Evolutionary conservation across 2,113 vertebrate species (phyloP).

Genomic region (Spizaetus ornatus): DNA sequence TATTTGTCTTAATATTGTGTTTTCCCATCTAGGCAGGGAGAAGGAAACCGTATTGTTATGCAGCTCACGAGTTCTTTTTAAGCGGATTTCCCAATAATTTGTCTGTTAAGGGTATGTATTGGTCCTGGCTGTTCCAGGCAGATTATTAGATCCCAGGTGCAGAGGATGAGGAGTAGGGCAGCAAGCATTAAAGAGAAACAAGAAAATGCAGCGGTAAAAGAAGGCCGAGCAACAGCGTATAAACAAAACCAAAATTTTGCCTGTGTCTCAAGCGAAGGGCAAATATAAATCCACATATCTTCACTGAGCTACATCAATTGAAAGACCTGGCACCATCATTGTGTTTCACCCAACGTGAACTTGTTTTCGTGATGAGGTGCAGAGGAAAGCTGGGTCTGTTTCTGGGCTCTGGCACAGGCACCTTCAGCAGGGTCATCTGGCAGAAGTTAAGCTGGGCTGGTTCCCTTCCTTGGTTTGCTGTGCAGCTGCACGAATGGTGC

Average conservation of each 20-base stretch:
- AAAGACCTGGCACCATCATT: background rate
- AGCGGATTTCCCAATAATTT: background rate
- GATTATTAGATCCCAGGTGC: background rate
- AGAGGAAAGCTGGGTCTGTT: background rate
- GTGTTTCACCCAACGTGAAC: background rate
- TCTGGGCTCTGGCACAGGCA: background rate
- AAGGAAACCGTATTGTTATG: background rate
- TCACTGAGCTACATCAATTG: background rate
- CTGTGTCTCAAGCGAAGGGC: background rate
- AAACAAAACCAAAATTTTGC: background rate
- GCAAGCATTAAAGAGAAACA: background rate
- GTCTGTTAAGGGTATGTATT: background rate
- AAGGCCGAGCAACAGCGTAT: background rate
- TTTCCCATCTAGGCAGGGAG: background rate
- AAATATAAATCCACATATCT: background rate
- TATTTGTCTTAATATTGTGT: background rate
- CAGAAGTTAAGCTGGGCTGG: background rate
- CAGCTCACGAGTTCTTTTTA: background rate
- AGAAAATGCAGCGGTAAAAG: background rate
- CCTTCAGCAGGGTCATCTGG: background rate
- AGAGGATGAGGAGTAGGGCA: background rate
- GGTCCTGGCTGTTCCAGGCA: background rate
- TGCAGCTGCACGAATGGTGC: fast-evolving
- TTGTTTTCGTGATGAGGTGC: background rate
- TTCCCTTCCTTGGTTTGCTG: background rate